phyloP scores from a whole-genome alignment of 2,113 vertebrate species.

The Laticauda colubrina region DNA sequence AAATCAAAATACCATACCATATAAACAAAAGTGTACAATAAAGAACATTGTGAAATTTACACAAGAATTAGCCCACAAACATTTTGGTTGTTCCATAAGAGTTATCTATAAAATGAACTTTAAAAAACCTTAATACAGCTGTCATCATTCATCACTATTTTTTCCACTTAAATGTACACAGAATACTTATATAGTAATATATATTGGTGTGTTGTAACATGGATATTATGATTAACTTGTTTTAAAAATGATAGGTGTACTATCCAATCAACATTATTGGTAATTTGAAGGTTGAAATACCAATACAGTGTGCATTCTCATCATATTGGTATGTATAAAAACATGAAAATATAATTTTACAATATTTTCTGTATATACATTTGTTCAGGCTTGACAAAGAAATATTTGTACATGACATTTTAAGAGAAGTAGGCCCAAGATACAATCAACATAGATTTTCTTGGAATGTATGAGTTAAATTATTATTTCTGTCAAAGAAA shows the following conservation, averaged over 20 bases:
- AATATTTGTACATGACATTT: conserved; percentile 65
- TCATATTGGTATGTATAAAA: conserved; percentile 78
- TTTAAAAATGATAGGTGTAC: conserved; percentile 70
- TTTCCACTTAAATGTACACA: conserved; percentile 77
- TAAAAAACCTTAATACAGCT: conserved; percentile 76
- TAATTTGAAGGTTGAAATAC: conserved; percentile 74
- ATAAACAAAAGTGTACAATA: conserved; percentile 78
- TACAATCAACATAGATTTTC: conserved; percentile 71
- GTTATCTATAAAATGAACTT: conserved; percentile 79
- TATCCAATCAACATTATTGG: conserved; percentile 71
- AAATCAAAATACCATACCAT: conserved; percentile 72
- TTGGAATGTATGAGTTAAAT: conserved; percentile 57
- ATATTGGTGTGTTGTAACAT: conserved; percentile 74
- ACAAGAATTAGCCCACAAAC: conserved; percentile 78
- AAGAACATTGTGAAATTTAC: conserved; percentile 78
- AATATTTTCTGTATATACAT: conserved; percentile 82
- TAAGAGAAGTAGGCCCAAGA: conserved; percentile 74
- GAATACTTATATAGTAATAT: conserved; percentile 76
- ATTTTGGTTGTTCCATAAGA: conserved; percentile 77
- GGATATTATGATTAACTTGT: conserved; percentile 75
- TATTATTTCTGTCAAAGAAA: conserved; percentile 59
- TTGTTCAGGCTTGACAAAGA: conserved; percentile 76
- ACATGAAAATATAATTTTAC: conserved; percentile 87
- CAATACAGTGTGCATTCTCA: conserved; percentile 73
- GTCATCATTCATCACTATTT: conserved; percentile 76